These are phyloP conservation scores for Meda fulgida DNA, from an alignment of 2,797 vertebrate species.

Conservation along the genomic window DNA sequence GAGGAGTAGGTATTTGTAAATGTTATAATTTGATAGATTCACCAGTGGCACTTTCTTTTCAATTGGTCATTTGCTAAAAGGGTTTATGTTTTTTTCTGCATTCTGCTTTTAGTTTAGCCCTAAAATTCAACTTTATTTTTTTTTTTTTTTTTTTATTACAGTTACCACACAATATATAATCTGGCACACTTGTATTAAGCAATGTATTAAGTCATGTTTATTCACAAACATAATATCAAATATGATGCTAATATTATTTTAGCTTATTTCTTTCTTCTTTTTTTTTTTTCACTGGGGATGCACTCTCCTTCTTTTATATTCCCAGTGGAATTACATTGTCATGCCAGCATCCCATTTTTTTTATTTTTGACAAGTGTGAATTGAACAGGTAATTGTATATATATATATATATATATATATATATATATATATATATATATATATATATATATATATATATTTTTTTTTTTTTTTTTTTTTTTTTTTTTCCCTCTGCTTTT, in stretches of 20 bases:
- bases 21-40: conserved; percentile 18
- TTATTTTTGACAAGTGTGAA: conserved; percentile 56
- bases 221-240: neutral
- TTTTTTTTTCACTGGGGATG: conserved; percentile 12
- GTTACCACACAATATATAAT: neutral
- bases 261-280: neutral
- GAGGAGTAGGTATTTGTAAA: conserved; percentile 6
- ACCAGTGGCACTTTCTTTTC: neutral
- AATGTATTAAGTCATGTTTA: neutral
- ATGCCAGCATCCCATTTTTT: conserved; percentile 40
- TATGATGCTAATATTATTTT: neutral
- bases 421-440: conserved; percentile 36
- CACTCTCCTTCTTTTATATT: conserved; percentile 57
- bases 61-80: neutral
- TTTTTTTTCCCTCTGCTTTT: conserved; percentile 43
- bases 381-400: conserved; percentile 58
- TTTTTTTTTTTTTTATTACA: no score
- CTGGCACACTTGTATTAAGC: neutral
- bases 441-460: conserved; percentile 46
- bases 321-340: conserved; percentile 56
- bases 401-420: conserved; percentile 38
- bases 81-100: neutral
- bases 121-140: neutral
- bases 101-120: neutral
- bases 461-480: no score